These are phyloP conservation scores for Drosophila ochracea DNA, from an alignment of 2,888 invertebrate species.

Conservation along the genomic window DNA sequence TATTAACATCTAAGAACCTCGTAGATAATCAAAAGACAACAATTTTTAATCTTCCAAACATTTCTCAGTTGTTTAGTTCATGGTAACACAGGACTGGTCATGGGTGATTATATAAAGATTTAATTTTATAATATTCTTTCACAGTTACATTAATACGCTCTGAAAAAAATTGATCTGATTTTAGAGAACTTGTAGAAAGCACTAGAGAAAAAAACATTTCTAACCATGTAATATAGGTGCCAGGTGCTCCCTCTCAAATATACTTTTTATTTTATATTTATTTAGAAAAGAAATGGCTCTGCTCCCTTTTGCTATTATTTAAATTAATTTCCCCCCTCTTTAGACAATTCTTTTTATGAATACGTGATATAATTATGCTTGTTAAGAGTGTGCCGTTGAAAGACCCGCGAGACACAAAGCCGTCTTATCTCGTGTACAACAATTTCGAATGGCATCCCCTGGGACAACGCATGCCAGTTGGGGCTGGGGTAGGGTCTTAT, in stretches of 20 bases:
- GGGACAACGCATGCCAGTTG: slow-evolving; percentile 35
- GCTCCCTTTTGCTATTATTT: not conserved
- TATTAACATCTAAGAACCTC: rapidly evolving
- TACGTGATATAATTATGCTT: slow-evolving; percentile 38
- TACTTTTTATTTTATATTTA: not conserved
- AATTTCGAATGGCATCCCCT: slow-evolving; percentile 50
- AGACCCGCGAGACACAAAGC: slow-evolving; percentile 55
- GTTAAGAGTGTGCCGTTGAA: slow-evolving; percentile 9
- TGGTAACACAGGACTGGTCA: not conserved
- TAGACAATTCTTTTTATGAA: too few relatives aligned
- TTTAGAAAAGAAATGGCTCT: not conserved
- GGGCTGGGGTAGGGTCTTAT: not conserved
- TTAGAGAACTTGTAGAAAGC: not conserved
- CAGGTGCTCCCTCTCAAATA: not conserved
- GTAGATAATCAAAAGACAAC: not conserved
- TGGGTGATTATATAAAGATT: too few relatives aligned
- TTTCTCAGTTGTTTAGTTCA: not conserved
- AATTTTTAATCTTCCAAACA: not conserved
- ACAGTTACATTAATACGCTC: too few relatives aligned
- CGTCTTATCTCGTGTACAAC: slow-evolving; percentile 42
- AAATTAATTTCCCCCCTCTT: not conserved
- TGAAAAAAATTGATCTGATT: too few relatives aligned
- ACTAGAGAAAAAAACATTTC: too few relatives aligned
- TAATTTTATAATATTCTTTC: too few relatives aligned
- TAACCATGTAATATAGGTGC: not conserved